phyloP scores from a whole-genome alignment of 1,140 invertebrate genomes.

The Diplogasteroides magnus region DNA sequence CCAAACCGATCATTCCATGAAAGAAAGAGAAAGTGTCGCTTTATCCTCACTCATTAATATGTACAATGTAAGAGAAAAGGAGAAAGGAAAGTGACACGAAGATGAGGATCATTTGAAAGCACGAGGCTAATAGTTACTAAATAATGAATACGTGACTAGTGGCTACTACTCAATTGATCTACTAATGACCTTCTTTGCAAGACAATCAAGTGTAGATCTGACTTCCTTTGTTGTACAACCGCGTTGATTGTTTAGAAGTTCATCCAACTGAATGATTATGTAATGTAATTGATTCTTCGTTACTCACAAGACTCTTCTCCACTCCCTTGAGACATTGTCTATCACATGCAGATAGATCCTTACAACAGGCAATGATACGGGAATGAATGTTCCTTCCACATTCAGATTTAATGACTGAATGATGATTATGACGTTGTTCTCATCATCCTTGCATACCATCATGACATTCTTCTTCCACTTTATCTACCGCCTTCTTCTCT shows the following conservation, averaged over 20 bases:
- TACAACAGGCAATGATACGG: conserved; percentile 9
- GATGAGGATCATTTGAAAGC: too few species aligned
- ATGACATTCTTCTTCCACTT: not conserved
- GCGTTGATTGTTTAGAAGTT: conserved; percentile 14
- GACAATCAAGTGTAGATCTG: too few species aligned
- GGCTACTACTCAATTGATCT: too few species aligned
- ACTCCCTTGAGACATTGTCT: conserved; percentile 9
- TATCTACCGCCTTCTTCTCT: not conserved
- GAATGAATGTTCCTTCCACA: conserved; percentile 3
- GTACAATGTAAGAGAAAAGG: too few species aligned
- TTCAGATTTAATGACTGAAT: not conserved
- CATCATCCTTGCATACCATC: not conserved
- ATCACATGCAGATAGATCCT: conserved; percentile 12
- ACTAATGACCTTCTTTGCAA: too few species aligned
- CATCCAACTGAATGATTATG: conserved; percentile 4
- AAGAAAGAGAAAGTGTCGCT: too few species aligned
- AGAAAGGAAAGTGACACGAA: too few species aligned
- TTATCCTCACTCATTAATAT: too few species aligned
- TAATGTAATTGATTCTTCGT: too few species aligned
- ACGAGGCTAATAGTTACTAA: too few species aligned
- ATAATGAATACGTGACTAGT: too few species aligned
- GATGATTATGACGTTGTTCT: not conserved
- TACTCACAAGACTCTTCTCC: conserved; percentile 5
- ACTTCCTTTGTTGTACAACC: conserved; percentile 14
- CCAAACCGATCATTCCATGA: too few species aligned